These are phyloP conservation scores for Pituophis catenifer DNA, from an alignment of 2,113 vertebrate species.

Conservation along the genomic window DNA sequence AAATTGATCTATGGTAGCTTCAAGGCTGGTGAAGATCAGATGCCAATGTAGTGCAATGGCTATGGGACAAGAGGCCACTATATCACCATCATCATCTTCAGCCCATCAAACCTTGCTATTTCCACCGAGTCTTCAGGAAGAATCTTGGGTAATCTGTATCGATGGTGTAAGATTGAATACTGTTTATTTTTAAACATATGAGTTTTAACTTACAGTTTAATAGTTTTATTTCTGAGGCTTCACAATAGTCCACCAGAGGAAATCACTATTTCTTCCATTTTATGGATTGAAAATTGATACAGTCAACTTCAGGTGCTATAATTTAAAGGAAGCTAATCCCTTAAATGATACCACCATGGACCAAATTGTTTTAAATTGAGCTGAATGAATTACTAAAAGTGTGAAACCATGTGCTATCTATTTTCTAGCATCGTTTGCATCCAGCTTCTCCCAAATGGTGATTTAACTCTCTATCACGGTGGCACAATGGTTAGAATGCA, in stretches of 20 bases:
- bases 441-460: neutral
- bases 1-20: neutral
- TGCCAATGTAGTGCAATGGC: neutral
- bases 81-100: neutral
- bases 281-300: neutral
- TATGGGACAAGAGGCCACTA: neutral
- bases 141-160: neutral
- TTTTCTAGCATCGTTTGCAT: neutral
- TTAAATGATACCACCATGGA: neutral
- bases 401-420: too few species aligned
- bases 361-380: neutral
- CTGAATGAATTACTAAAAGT: neutral
- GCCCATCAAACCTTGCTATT: neutral
- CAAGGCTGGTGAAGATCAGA: neutral
- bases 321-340: neutral
- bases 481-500: too few species aligned
- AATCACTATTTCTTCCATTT: neutral
- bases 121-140: neutral
- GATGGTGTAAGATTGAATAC: neutral
- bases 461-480: neutral
- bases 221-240: neutral
- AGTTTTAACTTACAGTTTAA: neutral
- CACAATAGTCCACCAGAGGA: neutral
- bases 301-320: neutral
- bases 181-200: neutral